These are phyloP conservation scores for Pecten maximus DNA, from an alignment of 2,888 invertebrate genomes.

Conservation along the genomic window DNA sequence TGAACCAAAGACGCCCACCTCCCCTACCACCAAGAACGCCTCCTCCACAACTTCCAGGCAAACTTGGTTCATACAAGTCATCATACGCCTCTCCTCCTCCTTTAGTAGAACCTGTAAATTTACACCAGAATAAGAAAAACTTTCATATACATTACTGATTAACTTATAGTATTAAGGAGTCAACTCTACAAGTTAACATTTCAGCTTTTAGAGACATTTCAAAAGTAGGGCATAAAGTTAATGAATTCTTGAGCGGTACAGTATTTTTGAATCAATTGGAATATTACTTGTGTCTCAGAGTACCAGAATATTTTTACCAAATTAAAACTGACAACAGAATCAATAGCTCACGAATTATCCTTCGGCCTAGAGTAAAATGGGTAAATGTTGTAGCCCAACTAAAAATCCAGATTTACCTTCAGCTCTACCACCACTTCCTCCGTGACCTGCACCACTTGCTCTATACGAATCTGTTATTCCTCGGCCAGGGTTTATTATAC, in stretches of 20 bases:
- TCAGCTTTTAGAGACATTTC: neutral
- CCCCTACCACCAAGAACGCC: conserved; percentile 69
- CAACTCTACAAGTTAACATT: neutral
- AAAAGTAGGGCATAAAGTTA: too few species aligned
- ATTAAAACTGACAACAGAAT: too few species aligned
- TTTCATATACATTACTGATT: too few species aligned
- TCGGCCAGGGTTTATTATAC: conserved; percentile 69
- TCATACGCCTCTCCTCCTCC: conserved; percentile 67
- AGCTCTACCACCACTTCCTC: conserved; percentile 72
- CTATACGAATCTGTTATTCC: conserved; percentile 58
- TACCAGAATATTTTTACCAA: too few species aligned
- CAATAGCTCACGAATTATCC: too few species aligned
- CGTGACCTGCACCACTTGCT: conserved; percentile 72
- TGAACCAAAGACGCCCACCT: conserved; percentile 74
- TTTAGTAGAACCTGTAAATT: neutral
- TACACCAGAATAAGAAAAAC: neutral
- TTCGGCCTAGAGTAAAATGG: too few species aligned
- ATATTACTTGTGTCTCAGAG: too few species aligned
- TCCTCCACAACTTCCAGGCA: conserved; percentile 73
- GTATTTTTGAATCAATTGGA: too few species aligned
- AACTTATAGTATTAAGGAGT: neutral
- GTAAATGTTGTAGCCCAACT: too few species aligned
- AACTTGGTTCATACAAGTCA: conserved; percentile 70
- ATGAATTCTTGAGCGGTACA: too few species aligned
- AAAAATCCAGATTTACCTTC: conserved; percentile 56